phyloP scores from a whole-genome alignment of 2,113 vertebrate species.

The Miniopterus natalensis region DNA sequence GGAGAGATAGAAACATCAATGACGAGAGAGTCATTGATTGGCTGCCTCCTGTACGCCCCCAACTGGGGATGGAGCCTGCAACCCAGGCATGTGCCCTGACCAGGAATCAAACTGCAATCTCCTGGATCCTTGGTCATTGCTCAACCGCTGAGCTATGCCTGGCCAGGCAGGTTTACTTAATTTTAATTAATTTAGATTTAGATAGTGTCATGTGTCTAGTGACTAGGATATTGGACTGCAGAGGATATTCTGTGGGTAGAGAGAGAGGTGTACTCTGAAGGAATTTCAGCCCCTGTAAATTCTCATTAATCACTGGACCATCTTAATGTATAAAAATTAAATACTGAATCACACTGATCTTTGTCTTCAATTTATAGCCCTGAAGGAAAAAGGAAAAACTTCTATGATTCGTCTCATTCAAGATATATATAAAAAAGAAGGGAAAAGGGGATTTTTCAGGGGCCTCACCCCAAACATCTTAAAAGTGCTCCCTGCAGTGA shows the following conservation, averaged over 20 bases:
- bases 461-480: conserved; percentile 95
- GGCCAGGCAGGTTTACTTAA: background rate
- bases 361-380: conserved; percentile 85
- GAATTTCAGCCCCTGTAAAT: background rate
- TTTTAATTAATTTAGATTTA: background rate
- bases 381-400: conserved; percentile 88
- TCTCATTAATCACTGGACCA: background rate
- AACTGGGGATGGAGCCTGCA: too few species aligned
- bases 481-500: conserved; percentile 96
- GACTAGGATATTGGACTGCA: background rate
- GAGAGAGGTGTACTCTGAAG: background rate
- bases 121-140: too few species aligned
- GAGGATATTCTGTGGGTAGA: background rate
- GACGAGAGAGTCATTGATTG: too few species aligned
- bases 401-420: conserved; percentile 91
- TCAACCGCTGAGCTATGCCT: too few species aligned
- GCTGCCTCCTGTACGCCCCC: too few species aligned
- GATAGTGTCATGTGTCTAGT: background rate
- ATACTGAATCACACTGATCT: conserved; percentile 39
- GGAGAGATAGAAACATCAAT: too few species aligned
- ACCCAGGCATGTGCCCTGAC: too few species aligned
- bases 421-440: conserved; percentile 92
- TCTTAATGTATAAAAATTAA: conserved; percentile 17
- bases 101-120: too few species aligned
- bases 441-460: conserved; percentile 93